Conservation (phyloP, 2,797 vertebrate species). For the Cossypha niveicapilla region DNA sequence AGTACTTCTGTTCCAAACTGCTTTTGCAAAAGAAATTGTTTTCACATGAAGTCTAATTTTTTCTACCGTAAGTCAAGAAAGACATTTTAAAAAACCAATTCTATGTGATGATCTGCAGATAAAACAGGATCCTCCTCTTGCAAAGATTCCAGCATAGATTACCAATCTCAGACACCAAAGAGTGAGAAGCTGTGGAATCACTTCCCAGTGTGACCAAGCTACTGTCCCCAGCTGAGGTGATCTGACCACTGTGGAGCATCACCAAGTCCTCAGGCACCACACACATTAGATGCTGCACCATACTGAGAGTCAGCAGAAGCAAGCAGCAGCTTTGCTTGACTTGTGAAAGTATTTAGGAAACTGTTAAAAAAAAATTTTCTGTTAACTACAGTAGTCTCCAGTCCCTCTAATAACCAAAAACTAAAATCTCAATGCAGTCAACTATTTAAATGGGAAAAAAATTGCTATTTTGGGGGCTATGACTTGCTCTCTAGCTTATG, state of each 20-base stretch:
- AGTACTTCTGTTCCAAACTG: background rate
- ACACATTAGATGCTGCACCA: fast-evolving
- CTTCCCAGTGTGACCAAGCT: background rate
- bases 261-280: background rate
- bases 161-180: background rate
- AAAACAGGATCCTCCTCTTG: background rate
- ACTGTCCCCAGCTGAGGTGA: background rate
- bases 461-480: background rate
- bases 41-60: background rate
- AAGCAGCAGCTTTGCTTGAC: background rate
- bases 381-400: background rate
- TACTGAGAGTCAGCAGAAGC: background rate
- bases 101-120: background rate
- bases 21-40: background rate
- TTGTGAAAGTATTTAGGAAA: background rate
- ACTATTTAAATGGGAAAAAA: background rate
- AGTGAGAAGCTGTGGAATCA: background rate
- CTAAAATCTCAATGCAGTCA: background rate
- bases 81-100: background rate
- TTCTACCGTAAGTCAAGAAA: background rate
- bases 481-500: background rate
- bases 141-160: background rate
- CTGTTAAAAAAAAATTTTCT: background rate
- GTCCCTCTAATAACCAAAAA: background rate
- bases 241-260: background rate